Conservation (phyloP, 2,888 invertebrate species). For the Hypomecis punctinalis region DNA sequence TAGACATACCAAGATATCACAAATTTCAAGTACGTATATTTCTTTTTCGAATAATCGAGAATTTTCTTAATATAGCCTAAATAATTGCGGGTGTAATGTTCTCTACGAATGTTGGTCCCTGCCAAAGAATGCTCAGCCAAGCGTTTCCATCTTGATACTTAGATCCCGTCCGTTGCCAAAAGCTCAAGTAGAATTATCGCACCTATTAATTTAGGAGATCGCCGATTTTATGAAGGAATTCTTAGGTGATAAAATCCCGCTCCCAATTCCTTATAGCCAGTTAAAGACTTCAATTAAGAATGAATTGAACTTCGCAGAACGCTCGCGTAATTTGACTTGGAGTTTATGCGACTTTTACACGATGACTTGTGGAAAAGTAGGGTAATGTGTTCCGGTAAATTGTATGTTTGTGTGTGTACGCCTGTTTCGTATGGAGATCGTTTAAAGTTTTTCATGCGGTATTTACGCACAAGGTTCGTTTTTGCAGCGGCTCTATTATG, state of each 20-base stretch:
- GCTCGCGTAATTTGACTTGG: constrained; percentile 35
- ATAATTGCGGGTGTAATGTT: constrained; percentile 6
- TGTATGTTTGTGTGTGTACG: constrained; percentile 25
- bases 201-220: constrained; percentile 51
- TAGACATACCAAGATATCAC: neutral
- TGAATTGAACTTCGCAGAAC: constrained; percentile 39
- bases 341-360: constrained; percentile 40
- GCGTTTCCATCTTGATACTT: constrained; percentile 38
- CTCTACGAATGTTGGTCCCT: constrained; percentile 16
- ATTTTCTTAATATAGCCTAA: constrained; percentile 1
- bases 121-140: constrained; percentile 38
- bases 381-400: constrained; percentile 33
- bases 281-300: constrained; percentile 50
- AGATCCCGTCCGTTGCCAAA: constrained; percentile 42
- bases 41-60: neutral
- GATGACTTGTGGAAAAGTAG: constrained; percentile 36
- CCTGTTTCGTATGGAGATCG: constrained; percentile 25
- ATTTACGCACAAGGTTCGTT: constrained; percentile 20
- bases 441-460: constrained; percentile 26
- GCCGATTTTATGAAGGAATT: constrained; percentile 53
- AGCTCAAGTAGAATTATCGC: constrained; percentile 43
- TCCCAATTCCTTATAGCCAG: constrained; percentile 48
- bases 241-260: constrained; percentile 52
- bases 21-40: neutral
- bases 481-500: neutral